phyloP scores from a whole-genome alignment of 1,140 invertebrate species.

The Drosophila insularis region DNA sequence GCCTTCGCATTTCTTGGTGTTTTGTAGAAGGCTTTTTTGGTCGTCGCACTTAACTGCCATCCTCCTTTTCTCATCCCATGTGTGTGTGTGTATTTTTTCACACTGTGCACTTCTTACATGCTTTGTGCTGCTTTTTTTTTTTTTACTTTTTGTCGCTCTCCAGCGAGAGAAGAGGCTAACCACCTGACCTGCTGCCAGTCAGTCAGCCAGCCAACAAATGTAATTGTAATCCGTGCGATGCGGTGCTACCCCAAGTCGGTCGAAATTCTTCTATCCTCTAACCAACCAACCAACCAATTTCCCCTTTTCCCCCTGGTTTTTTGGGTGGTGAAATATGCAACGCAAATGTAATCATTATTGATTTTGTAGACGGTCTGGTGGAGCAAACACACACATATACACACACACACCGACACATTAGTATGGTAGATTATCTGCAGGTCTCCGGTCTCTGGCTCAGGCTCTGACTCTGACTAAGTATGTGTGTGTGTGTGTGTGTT shows the following conservation, averaged over 20 bases:
- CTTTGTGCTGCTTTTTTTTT: conserved; percentile 27
- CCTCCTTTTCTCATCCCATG: conserved; percentile 65
- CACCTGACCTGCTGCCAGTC: conserved; percentile 61
- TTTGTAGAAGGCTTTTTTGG: conserved; percentile 49
- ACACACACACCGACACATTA: conserved; percentile 71
- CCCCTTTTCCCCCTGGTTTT: conserved; percentile 5
- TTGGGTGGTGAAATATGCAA: conserved; percentile 75
- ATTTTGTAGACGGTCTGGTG: conserved; percentile 69
- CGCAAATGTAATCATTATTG: conserved; percentile 80
- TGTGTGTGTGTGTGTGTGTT: too few species aligned
- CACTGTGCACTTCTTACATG: not conserved
- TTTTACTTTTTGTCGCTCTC: conserved; percentile 64
- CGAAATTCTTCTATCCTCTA: not conserved
- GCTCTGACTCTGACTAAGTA: too few species aligned
- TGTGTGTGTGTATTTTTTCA: conserved; percentile 1
- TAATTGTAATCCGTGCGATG: conserved; percentile 58
- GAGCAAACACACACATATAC: conserved; percentile 34
- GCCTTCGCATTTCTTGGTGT: conserved; percentile 23
- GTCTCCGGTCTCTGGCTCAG: conserved; percentile 41
- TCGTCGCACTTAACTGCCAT: conserved; percentile 72
- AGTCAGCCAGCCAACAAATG: conserved; percentile 53
- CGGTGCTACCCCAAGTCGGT: conserved; percentile 19
- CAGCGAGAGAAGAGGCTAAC: conserved; percentile 28
- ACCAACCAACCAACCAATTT: conserved; percentile 4
- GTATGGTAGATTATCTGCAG: conserved; percentile 73